Evolutionary conservation across 1,140 invertebrate species (phyloP).

Genomic region (Arctopsyche grandis): DNA sequence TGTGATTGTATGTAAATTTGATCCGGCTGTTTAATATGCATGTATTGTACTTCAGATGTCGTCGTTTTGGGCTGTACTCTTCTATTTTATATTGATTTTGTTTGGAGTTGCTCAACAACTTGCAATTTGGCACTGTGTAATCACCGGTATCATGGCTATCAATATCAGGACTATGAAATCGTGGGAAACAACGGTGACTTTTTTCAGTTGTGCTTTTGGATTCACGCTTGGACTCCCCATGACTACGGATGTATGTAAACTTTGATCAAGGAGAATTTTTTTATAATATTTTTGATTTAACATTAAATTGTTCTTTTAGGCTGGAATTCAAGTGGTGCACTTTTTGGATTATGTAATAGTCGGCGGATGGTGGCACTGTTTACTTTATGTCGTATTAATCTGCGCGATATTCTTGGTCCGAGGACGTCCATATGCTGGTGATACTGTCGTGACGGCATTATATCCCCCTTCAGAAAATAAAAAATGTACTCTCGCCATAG

Average conservation of each 20-base stretch:
- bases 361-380: constrained; percentile 87
- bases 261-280: too few relatives aligned
- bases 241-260: constrained; percentile 81
- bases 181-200: constrained; percentile 88
- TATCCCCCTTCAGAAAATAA: constrained; percentile 65
- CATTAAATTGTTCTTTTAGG: constrained; percentile 63
- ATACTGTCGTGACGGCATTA: constrained; percentile 80
- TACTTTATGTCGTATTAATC: constrained; percentile 80
- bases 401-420: constrained; percentile 84
- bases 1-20: background rate
- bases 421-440: constrained; percentile 85
- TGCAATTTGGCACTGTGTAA: constrained; percentile 83
- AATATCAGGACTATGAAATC: constrained; percentile 75
- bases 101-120: constrained; percentile 88
- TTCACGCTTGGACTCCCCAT: constrained; percentile 88
- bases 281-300: constrained; percentile 1
- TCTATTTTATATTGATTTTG: constrained; percentile 85
- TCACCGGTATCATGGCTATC: constrained; percentile 82
- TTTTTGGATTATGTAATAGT: constrained; percentile 85
- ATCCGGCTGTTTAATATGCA: background rate
- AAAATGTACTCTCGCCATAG: constrained; percentile 69
- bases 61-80: constrained; percentile 87
- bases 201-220: constrained; percentile 84
- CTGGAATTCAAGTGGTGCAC: constrained; percentile 86
- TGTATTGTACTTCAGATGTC: constrained; percentile 68